These are phyloP conservation scores for Penaeus vannamei DNA, from an alignment of 1,140 invertebrate species.

Conservation along the genomic window DNA sequence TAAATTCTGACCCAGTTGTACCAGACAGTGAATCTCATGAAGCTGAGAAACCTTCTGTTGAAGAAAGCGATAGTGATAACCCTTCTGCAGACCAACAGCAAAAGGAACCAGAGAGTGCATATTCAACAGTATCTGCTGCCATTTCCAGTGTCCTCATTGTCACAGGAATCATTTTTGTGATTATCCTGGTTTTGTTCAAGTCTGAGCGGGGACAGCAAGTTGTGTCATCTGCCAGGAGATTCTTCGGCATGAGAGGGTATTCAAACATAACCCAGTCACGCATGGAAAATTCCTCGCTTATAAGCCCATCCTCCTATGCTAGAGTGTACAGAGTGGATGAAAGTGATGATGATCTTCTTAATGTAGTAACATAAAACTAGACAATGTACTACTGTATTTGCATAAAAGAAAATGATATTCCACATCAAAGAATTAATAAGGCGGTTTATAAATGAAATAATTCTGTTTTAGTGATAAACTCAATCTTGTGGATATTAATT, in stretches of 20 bases:
- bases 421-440: neutral
- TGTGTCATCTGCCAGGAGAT: slow-evolving; percentile 42
- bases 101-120: neutral
- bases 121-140: slow-evolving; percentile 5
- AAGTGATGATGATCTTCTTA: slow-evolving; percentile 56
- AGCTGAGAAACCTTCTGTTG: neutral
- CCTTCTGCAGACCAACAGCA: neutral
- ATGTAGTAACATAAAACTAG: slow-evolving; percentile 19
- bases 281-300: slow-evolving; percentile 49
- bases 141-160: slow-evolving; percentile 36
- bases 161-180: slow-evolving; percentile 47
- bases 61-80: neutral
- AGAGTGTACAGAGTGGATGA: slow-evolving; percentile 54
- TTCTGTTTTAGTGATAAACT: too few relatives aligned
- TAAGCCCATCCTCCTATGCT: slow-evolving; percentile 35
- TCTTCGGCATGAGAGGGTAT: slow-evolving; percentile 55
- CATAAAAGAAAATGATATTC: slow-evolving; percentile 9
- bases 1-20: neutral
- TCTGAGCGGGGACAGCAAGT: slow-evolving; percentile 42
- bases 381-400: neutral
- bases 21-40: neutral
- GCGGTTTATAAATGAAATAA: too few relatives aligned
- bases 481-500: too few relatives aligned
- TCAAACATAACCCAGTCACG: slow-evolving; percentile 27
- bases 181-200: slow-evolving; percentile 47